Evolutionary conservation across 1,140 invertebrate genomes (phyloP), one percentile per base, ranked within the genome.

Genomic region (honey bee (Apis mellifera)): DNA sequence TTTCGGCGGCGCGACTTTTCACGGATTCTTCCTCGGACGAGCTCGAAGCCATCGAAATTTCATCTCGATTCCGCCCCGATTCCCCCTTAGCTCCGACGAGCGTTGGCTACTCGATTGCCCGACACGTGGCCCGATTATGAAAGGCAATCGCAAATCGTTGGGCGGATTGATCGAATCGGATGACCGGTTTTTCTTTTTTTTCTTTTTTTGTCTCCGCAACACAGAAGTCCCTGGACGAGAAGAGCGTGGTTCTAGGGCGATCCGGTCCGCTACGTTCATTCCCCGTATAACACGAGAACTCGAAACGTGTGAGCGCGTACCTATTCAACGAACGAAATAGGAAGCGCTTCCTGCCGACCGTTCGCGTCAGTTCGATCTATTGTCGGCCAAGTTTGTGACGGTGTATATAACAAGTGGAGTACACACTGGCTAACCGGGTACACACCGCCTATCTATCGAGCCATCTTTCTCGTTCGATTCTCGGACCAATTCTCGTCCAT

Each of bases 271-370:
- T 90, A 89, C 89, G 75, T 86, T 69, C 84, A 84, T 75, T 73
- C 87, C 80, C 72, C 76, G 78, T 66, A 8, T 50, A 50, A 84
- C 74, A 71, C 79, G 59, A 72, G 78, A 80, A 77, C 68, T 71
- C 23, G 66, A 80, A 84, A 83, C 73, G 65, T 70, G 83, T 73
- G 70, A 70, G 79, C 72, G 77, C 82, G 76, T 85, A 70, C 48
- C 82, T 80, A 84, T 90, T 91, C 87, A 84, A 42, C 86, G 89
- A 91, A 90, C 91, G 89, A 89, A 86, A 90, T 87, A 88, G 90
- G 90, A 86, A 90, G 79, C 85, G 77, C 82, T 91, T 91, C 90
- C 90, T 90, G 87, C 80, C 76, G 70, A 54, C 84, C 84, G 78
- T 90, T 86, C 89, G 84, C 68, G 71, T 62, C 81, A 86, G 84